Conservation (phyloP, 2,797 vertebrate species). For the Esox masquinongy region DNA sequence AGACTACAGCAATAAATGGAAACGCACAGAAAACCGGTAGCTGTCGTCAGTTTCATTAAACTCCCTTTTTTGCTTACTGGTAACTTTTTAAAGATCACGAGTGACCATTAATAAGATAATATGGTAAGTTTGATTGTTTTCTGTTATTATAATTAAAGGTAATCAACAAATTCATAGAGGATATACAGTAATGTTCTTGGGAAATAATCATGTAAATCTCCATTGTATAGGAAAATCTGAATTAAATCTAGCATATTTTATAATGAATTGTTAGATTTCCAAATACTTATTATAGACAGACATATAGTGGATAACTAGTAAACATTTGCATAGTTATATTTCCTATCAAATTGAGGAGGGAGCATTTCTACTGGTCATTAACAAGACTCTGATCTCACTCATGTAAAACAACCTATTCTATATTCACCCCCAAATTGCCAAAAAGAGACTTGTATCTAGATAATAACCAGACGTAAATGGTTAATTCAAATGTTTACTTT, state of each 20-base stretch:
- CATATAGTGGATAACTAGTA: no score
- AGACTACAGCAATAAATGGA: background rate
- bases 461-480: conserved; percentile 83
- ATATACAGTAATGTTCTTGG: background rate
- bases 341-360: conserved; percentile 81
- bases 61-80: background rate
- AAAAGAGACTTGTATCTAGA: conserved; percentile 87
- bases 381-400: conserved; percentile 83
- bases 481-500: conserved; percentile 82
- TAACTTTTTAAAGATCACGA: background rate
- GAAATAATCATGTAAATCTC: background rate
- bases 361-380: conserved; percentile 79
- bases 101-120: background rate
- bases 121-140: background rate
- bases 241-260: no score
- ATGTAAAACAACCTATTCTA: conserved; percentile 90
- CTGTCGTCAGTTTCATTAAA: background rate
- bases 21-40: background rate
- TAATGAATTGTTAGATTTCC: no score
- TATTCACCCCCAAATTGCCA: conserved; percentile 79
- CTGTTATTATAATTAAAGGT: background rate
- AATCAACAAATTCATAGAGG: background rate
- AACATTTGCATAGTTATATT: conserved; percentile 64
- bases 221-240: background rate
- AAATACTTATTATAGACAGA: no score